Base-by-base conservation (phyloP, 2,888 invertebrate species). In the Sericinus montela region DNA sequence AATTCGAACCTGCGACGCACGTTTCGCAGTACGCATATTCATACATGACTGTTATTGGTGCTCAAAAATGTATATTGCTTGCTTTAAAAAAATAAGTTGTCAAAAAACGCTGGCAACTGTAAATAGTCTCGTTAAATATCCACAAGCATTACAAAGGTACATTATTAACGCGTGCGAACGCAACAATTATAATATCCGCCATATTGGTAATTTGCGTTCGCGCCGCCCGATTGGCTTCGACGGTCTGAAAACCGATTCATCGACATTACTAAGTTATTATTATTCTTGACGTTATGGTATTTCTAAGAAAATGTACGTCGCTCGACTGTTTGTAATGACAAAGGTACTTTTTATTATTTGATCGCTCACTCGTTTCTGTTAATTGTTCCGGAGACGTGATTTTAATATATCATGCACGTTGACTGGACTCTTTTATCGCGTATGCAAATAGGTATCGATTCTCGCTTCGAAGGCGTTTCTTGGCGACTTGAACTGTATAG, bases 351-450 rank as follows among this genome's bases (percentile, higher is more conserved):
- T 83, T 82, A 81, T 80, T 83, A 84, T 86, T 83, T 81, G 81
- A 86, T 86, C 78, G 77, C 69, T 75, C 70, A 77, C 73, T 82
- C 81, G 80, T 83, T 84, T 76, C 74, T 74, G 73, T 80, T 81
- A 83, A 85, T 85, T 85, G 85, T 84, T 78, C 73, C 75, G 72
- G 61, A 71, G 77, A 85, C 86, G 86, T 86, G 86, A 80, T 85
- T 85, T 85, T 85, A 83, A 86, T 86, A 83, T 80, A 85, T 84
- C 82, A 84, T 80, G 83, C 80, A 72, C 76, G 78, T 81, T 76
- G 77, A 66, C 69, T 75, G 72, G 72, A 55, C 69, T 73, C 77
- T 73, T 83, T 85, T 76, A 84, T 81, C 69, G 70, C 56, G 65
- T 80, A 85, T 82, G 85, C 76, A 77, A 86, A 87, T 85, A 67